Conservation (phyloP, 2,888 invertebrate species). For the Campoplex capitator region DNA sequence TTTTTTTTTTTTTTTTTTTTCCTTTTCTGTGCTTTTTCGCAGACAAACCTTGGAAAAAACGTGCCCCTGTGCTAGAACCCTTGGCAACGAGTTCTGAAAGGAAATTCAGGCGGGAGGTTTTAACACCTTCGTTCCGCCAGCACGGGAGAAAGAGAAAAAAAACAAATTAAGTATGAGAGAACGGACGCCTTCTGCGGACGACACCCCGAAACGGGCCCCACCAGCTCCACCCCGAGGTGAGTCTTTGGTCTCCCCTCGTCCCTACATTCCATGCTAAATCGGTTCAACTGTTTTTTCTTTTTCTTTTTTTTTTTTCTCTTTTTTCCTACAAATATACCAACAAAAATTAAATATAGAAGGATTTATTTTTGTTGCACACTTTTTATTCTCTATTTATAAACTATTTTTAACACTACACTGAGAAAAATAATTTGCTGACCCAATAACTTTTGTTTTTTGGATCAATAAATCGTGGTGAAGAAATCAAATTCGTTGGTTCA, state of each 20-base stretch:
- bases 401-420: no score
- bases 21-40: conserved; percentile 72
- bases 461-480: no score
- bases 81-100: conserved; percentile 77
- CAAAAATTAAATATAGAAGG: background rate
- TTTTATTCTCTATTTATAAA: background rate
- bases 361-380: background rate
- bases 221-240: conserved; percentile 83
- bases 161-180: conserved; percentile 81
- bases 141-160: conserved; percentile 8
- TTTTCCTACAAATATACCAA: background rate
- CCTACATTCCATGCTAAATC: background rate
- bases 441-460: no score
- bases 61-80: conserved; percentile 75
- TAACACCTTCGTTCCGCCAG: conserved; percentile 27
- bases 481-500: no score
- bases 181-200: conserved; percentile 84
- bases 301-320: no score
- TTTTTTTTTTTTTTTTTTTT: background rate
- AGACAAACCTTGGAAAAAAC: conserved; percentile 75
- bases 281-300: no score
- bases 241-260: conserved; percentile 67
- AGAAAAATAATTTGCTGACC: no score
- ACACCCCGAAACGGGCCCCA: conserved; percentile 84
- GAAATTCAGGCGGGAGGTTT: conserved; percentile 47